phyloP scores from a whole-genome alignment of 2,113 vertebrate species.

The Ictalurus punctatus region DNA sequence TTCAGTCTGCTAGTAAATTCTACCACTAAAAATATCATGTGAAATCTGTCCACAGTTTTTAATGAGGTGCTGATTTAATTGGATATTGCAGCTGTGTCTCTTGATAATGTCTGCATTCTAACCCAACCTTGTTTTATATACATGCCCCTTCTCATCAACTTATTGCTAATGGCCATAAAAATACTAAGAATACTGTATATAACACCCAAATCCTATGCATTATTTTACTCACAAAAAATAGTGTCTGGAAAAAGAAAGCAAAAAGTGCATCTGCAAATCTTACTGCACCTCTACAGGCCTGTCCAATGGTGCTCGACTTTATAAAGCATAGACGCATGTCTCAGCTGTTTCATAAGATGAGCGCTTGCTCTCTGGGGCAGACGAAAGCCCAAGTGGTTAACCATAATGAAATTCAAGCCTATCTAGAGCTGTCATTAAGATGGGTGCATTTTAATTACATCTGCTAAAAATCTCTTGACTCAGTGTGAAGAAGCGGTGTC shows the following conservation, averaged over 20 bases:
- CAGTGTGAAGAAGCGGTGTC: slow-evolving; percentile 13
- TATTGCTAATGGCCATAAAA: neutral
- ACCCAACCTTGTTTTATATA: neutral
- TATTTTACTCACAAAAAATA: neutral
- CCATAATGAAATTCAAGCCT: slow-evolving; percentile 27
- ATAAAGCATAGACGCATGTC: neutral
- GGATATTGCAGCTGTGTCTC: neutral
- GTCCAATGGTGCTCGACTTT: neutral
- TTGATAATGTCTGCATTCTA: neutral
- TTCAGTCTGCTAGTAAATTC: neutral
- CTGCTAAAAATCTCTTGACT: slow-evolving; percentile 24
- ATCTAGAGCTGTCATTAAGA: slow-evolving; percentile 21
- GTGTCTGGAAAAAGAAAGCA: neutral
- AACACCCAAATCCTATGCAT: neutral
- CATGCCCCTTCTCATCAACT: neutral
- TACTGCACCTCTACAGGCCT: neutral
- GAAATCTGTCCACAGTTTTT: neutral
- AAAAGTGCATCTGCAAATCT: neutral
- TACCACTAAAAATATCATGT: neutral
- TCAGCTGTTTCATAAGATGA: slow-evolving; percentile 8
- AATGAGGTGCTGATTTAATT: neutral
- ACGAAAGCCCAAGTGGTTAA: neutral
- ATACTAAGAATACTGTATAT: neutral
- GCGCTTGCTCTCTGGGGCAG: neutral
- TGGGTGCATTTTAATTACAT: slow-evolving; percentile 35